These are phyloP conservation scores for Tachypleus tridentatus DNA, from an alignment of 1,140 invertebrate species.

Conservation along the genomic window DNA sequence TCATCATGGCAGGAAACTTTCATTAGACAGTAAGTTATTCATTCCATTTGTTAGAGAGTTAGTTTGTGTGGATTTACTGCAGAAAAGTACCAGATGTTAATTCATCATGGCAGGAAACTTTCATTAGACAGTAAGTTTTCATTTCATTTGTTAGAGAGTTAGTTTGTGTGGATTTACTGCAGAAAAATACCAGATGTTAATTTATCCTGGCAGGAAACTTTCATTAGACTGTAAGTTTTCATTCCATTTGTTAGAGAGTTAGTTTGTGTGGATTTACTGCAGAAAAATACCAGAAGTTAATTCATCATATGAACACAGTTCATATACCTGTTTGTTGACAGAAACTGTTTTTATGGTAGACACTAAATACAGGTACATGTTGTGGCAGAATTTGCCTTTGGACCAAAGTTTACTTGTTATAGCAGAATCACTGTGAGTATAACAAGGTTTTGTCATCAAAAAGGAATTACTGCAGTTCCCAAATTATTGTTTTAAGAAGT, in stretches of 20 bases:
- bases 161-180: too few species aligned
- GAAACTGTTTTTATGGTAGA: too few species aligned
- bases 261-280: too few species aligned
- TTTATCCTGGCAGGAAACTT: conserved; percentile 87
- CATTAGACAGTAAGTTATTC: conserved; percentile 74
- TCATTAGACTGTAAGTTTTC: conserved; percentile 74
- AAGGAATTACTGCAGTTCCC: too few species aligned
- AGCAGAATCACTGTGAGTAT: too few species aligned
- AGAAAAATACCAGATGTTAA: conserved; percentile 85
- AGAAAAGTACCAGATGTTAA: conserved; percentile 85
- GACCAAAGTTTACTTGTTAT: too few species aligned
- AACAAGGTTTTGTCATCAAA: too few species aligned
- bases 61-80: too few species aligned
- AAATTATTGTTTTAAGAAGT: too few species aligned
- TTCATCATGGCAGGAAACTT: conserved; percentile 87
- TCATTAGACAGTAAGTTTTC: conserved; percentile 74
- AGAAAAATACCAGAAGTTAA: conserved; percentile 85
- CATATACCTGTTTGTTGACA: too few species aligned
- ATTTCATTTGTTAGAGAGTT: background rate
- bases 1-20: conserved; percentile 89
- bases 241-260: background rate
- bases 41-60: background rate
- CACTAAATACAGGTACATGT: too few species aligned
- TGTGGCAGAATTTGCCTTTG: too few species aligned
- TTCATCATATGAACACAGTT: conserved; percentile 48